These are phyloP conservation scores for Phrynosoma blainvillii DNA, from an alignment of 2,113 vertebrate species.

Conservation along the genomic window DNA sequence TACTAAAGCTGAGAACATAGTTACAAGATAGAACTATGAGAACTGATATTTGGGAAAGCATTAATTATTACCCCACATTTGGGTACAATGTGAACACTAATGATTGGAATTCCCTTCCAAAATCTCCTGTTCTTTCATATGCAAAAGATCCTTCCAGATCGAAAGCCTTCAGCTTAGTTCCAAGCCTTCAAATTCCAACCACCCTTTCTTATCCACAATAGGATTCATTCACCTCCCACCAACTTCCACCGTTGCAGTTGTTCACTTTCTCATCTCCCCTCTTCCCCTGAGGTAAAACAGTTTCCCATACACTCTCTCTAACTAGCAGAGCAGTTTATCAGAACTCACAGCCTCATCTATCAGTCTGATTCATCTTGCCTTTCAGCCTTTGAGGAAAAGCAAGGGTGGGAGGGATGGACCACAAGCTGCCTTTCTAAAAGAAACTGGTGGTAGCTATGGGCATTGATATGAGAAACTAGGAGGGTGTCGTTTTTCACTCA, in stretches of 20 bases:
- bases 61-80: background rate
- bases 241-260: background rate
- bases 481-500: slow-evolving; percentile 83
- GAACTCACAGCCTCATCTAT: slow-evolving; percentile 70
- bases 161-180: background rate
- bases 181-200: background rate
- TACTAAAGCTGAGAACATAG: background rate
- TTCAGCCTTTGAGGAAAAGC: slow-evolving; percentile 55
- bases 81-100: background rate
- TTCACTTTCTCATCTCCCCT: background rate
- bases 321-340: slow-evolving; percentile 65
- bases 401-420: slow-evolving; percentile 55
- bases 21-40: background rate
- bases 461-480: slow-evolving; percentile 73
- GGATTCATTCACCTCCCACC: background rate
- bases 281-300: background rate
- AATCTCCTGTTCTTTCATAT: slow-evolving; percentile 45
- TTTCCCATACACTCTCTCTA: slow-evolving; percentile 34
- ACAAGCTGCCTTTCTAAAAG: slow-evolving; percentile 66
- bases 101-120: background rate
- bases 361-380: slow-evolving; percentile 69
- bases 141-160: slow-evolving; percentile 52
- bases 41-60: background rate
- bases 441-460: slow-evolving; percentile 67
- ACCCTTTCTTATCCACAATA: background rate